A percentile compares a stretch with the other conserved stretches of the same genome.
phyloP scores from a whole-genome alignment of 2,797 vertebrate genomes.

The Cyclopterus lumpus region DNA sequence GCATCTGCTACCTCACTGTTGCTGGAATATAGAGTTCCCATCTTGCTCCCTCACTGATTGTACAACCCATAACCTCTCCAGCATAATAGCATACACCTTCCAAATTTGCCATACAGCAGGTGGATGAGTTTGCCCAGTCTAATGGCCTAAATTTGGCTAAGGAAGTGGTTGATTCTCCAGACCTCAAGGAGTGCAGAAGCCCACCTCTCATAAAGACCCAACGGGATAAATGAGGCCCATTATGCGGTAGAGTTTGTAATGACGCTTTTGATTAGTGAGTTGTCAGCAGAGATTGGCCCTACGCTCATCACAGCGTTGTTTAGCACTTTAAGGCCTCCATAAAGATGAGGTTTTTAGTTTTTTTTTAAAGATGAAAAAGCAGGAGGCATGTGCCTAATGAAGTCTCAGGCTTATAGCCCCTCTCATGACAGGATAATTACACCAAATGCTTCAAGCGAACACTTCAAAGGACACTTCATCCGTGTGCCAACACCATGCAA shows the following conservation, averaged over 20 bases:
- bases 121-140: conserved; percentile 49
- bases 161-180: conserved; percentile 57
- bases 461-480: conserved; percentile 84
- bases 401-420: conserved; percentile 77
- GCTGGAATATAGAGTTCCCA: conserved; percentile 47
- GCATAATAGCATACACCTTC: conserved; percentile 55
- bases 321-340: conserved; percentile 70
- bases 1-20: conserved; percentile 62
- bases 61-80: conserved; percentile 58
- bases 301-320: conserved; percentile 70
- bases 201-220: conserved; percentile 62
- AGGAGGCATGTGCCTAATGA: conserved; percentile 79
- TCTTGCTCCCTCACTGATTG: conserved; percentile 48
- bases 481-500: conserved; percentile 70
- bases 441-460: conserved; percentile 78
- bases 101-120: conserved; percentile 51
- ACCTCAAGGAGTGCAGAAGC: conserved; percentile 50
- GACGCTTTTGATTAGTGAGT: conserved; percentile 80
- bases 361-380: conserved; percentile 77
- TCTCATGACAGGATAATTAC: conserved; percentile 85
- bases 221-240: conserved; percentile 71
- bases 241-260: conserved; percentile 73
- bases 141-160: conserved; percentile 72
- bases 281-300: conserved; percentile 69
- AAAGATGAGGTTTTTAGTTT: conserved; percentile 71